A percentile compares a stretch with the other conserved stretches of the same genome.
Conservation (phyloP, 2,113 vertebrate genomes). For the Empidonax alnorum region DNA sequence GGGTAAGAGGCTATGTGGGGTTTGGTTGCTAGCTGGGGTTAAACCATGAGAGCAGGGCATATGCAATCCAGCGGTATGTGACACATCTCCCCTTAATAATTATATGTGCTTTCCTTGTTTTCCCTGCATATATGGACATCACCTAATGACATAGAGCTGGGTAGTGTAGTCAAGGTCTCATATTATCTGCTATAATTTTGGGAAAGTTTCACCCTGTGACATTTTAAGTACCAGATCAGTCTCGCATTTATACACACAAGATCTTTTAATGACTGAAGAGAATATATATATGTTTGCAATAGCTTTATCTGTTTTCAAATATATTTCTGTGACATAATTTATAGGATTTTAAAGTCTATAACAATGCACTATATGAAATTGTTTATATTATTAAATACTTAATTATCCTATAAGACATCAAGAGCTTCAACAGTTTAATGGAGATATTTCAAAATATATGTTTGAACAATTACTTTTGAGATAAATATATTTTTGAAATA, state of each 20-base stretch:
- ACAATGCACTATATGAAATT: not conserved
- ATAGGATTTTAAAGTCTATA: not conserved
- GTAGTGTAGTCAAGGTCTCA: not conserved
- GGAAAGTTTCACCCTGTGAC: not conserved
- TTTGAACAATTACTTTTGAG: not conserved
- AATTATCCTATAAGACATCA: not conserved
- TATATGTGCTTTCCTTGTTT: not conserved
- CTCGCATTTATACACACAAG: fast-evolving
- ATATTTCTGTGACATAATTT: not conserved
- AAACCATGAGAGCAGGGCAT: not conserved
- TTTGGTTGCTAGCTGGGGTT: not conserved
- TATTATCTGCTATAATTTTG: not conserved
- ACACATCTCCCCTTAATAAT: not conserved
- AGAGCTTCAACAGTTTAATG: not conserved
- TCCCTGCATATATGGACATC: not conserved
- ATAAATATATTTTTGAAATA: not conserved
- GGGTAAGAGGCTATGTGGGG: not conserved
- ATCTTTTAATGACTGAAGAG: not conserved
- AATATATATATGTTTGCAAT: not conserved
- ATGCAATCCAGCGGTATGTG: not conserved
- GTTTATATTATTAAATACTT: not conserved
- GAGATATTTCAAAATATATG: not conserved
- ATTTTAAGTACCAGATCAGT: not conserved
- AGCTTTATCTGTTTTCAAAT: not conserved
- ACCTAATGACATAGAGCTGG: not conserved